Base-by-base conservation (phyloP, 2,797 vertebrate species). In the Sebastes taczanowskii region DNA sequence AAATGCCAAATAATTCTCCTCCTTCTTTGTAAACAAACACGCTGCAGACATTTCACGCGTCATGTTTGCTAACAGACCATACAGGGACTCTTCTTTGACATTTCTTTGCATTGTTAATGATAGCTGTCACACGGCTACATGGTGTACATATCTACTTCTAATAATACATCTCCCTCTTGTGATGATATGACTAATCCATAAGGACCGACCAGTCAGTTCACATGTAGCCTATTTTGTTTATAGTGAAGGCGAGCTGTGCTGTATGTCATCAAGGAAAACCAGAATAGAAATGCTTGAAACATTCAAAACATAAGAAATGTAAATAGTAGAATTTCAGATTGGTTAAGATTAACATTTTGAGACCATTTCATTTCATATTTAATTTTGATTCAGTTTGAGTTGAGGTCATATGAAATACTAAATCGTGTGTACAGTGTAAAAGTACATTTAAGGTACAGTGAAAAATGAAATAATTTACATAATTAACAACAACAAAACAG, bases 1-100 rank as follows among this genome's bases (percentile, higher is more conserved):
- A 86, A 87, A 91, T 92, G 84, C 91, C 92, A 94, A 80, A 89
- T 83, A 85, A 73, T 78, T 74, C 82, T 83, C 77, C 83, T 74
- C 69, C 65, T 42, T 63, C 77, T 81, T 85, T 88, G 80, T 85
- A 88, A 93, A 94, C 86, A 91, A 91, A 85, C 85, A 85, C 1
- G 25, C 67, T 59, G 73, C 69, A 82, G 72, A 86, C 66, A 66
- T 80, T 88, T 87, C 83, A 82, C 42, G 42, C 81, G 69, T 69
- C 78, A 30, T 16, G 85, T 71, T 76, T 86, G 77, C 76, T 88
- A 85, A 91, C 86, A 86, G 85, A 87, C 70, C 76, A 68, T 78
- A 76, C 3, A 1, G 52, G 13, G 70, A 49, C 56, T 76, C 58
- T 23, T 52, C 70, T 56, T 55, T 86, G 85, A 85, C 68, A 88